Evolutionary conservation across 2,113 vertebrate genomes (phyloP).

Genomic region (Ammospiza caudacuta): DNA sequence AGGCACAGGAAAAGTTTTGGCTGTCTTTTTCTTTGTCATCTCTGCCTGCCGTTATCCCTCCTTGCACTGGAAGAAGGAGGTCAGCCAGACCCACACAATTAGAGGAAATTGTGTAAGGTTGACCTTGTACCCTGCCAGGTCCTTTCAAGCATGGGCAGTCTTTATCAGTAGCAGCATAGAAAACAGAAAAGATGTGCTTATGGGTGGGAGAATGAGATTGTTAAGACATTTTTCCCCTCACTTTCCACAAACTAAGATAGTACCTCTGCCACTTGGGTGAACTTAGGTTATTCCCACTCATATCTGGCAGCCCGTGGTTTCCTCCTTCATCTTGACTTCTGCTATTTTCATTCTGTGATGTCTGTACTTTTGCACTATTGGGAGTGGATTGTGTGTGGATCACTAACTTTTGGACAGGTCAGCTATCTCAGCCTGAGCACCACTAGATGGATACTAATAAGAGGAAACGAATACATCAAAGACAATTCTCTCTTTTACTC

Average conservation of each 20-base stretch:
- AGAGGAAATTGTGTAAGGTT: constrained; percentile 63
- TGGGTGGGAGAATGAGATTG: constrained; percentile 51
- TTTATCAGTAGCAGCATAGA: constrained; percentile 54
- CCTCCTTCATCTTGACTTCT: constrained; percentile 73
- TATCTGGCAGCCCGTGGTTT: constrained; percentile 62
- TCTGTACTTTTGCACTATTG: constrained; percentile 69
- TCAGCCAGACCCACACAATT: constrained; percentile 69
- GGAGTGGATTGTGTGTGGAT: constrained; percentile 71
- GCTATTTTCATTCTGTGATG: constrained; percentile 70
- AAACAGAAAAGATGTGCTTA: constrained; percentile 56
- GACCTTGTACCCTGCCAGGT: constrained; percentile 43
- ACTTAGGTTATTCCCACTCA: constrained; percentile 67
- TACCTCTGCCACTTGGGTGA: constrained; percentile 67
- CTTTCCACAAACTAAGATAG: constrained; percentile 56
- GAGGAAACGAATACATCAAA: constrained; percentile 74
- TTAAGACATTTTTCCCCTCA: constrained; percentile 61
- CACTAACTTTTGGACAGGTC: constrained; percentile 77
- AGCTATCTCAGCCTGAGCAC: constrained; percentile 70
- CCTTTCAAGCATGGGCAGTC: constrained; percentile 62
- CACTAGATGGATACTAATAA: constrained; percentile 74
- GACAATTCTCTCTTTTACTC: constrained; percentile 57
- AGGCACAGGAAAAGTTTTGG: constrained; percentile 44
- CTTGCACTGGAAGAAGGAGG: constrained; percentile 45
- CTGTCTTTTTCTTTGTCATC: constrained; percentile 12
- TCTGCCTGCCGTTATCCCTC: constrained; percentile 4